Percentiles rank a stretch among this genome's conserved stretches.
Evolutionary conservation across 2,888 invertebrate genomes (phyloP).

Genomic region (Drosophila eohydei): DNA sequence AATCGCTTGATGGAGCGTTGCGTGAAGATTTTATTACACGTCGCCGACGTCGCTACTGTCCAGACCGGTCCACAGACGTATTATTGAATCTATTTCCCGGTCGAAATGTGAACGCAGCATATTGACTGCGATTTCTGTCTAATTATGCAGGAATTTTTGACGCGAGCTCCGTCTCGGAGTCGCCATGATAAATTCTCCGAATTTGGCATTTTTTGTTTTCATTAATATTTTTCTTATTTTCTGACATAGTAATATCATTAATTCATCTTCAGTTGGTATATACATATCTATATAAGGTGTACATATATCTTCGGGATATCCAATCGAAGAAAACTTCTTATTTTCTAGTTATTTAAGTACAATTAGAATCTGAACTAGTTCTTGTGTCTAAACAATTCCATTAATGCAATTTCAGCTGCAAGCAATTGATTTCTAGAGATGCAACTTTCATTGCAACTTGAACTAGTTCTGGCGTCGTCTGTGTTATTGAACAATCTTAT

Average conservation of each 20-base stretch:
- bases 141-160: conserved; percentile 73
- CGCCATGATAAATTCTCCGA: conserved; percentile 70
- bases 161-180: conserved; percentile 54
- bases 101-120: conserved; percentile 44
- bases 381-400: neutral
- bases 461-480: neutral
- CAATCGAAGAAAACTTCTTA: neutral
- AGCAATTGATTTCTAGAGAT: neutral
- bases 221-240: neutral
- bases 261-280: conserved; percentile 36
- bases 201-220: conserved; percentile 44
- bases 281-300: neutral
- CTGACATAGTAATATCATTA: conserved; percentile 45
- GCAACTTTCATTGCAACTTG: neutral
- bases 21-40: conserved; percentile 72
- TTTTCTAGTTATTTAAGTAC: neutral
- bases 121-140: conserved; percentile 32
- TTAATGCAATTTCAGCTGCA: neutral
- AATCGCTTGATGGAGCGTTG: conserved; percentile 56
- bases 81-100: conserved; percentile 64
- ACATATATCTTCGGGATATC: neutral
- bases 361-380: neutral
- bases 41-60: conserved; percentile 61
- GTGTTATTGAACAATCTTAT: neutral
- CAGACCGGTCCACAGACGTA: conserved; percentile 55